A percentile compares a stretch with the other conserved stretches of the same genome.
These are phyloP conservation scores for Porites divaricata DNA, from an alignment of 92 coral and sea anemone species.

Conservation along the genomic window DNA sequence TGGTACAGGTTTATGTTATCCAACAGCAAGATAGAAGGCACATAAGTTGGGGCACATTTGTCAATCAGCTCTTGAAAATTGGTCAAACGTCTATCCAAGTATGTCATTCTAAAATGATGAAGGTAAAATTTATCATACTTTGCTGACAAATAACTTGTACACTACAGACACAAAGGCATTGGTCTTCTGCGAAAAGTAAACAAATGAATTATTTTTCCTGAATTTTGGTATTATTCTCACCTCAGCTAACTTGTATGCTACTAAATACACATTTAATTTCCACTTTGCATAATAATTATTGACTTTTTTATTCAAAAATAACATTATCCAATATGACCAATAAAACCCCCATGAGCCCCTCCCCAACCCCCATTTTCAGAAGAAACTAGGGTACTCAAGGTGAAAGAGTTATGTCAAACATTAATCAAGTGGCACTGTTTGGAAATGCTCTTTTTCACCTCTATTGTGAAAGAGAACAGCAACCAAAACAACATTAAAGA, in stretches of 20 bases:
- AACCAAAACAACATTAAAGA: not conserved
- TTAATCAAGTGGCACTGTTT: no score
- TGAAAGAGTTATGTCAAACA: no score
- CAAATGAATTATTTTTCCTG: not conserved
- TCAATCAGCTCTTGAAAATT: constrained; percentile 54
- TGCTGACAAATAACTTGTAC: not conserved
- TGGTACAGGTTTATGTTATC: constrained; percentile 57
- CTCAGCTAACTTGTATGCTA: constrained; percentile 2
- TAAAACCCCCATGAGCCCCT: no score
- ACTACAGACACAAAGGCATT: constrained; percentile 5
- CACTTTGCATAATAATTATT: not conserved
- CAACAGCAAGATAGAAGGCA: constrained; percentile 44
- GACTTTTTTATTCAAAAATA: not conserved
- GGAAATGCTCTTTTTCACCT: not conserved
- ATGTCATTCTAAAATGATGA: constrained; percentile 36
- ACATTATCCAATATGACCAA: no score
- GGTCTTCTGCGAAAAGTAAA: not conserved
- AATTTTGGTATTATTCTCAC: not conserved
- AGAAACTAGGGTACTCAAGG: no score
- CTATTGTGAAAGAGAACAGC: not conserved
- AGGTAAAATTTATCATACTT: not conserved
- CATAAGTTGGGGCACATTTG: constrained; percentile 37
- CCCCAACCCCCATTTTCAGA: no score
- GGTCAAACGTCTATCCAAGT: constrained; percentile 38
- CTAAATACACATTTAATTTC: not conserved